Conservation (phyloP, 2,888 invertebrate species). For the Cosmia trapezina region DNA sequence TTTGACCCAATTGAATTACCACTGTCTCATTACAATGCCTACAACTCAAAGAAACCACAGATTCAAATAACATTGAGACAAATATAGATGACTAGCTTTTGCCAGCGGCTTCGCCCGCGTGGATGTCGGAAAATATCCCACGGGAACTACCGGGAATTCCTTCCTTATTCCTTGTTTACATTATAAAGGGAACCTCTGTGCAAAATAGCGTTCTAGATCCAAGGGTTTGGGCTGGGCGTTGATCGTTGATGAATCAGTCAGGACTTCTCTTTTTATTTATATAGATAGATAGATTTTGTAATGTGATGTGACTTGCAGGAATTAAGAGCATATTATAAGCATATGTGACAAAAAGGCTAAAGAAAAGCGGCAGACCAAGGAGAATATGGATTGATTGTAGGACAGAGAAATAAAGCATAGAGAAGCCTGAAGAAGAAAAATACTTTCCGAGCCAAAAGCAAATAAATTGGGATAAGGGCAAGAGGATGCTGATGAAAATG, state of each 20-base stretch:
- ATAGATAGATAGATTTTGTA: no score
- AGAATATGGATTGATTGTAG: neutral
- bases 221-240: no score
- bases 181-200: no score
- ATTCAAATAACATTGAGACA: neutral
- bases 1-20: constrained; percentile 18
- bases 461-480: neutral
- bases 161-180: no score
- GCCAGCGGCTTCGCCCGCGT: no score
- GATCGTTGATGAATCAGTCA: no score
- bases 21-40: constrained; percentile 10
- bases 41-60: constrained; percentile 2
- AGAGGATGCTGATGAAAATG: neutral
- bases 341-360: neutral
- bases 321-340: neutral
- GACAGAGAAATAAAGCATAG: neutral
- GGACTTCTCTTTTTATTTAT: no score
- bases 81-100: no score
- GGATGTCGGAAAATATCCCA: no score
- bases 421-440: neutral
- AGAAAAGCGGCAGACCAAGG: neutral
- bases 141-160: no score
- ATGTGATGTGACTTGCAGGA: neutral
- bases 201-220: no score
- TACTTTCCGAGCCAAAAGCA: neutral